Percentiles rank a stretch among this genome's conserved stretches.
Evolutionary conservation across 2,797 vertebrate genomes (phyloP).

Genomic region (Peromyscus aztecus): DNA sequence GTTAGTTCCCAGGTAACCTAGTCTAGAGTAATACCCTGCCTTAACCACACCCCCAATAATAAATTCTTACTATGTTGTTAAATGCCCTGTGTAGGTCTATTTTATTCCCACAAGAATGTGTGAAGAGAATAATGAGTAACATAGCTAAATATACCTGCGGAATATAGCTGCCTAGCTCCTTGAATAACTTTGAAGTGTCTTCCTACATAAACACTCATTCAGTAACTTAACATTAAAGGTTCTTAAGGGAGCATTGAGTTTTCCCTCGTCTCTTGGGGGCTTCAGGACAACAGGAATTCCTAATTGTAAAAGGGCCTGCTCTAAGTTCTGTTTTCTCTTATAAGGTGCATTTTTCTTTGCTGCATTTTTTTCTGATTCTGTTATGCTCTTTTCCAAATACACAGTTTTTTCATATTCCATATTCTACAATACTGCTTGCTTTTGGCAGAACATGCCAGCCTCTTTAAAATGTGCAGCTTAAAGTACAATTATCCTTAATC

Average conservation of each 20-base stretch:
- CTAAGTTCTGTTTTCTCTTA: neutral
- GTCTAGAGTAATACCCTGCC: no score
- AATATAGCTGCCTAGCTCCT: neutral
- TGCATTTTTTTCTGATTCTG: neutral
- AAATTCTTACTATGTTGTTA: neutral
- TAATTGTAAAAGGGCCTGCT: neutral
- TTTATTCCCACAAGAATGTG: neutral
- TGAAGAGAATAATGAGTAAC: neutral
- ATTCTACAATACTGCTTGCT: neutral
- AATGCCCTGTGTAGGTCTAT: neutral
- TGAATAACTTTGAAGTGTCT: neutral
- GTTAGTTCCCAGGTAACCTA: neutral
- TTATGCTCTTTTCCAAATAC: neutral
- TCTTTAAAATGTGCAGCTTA: neutral
- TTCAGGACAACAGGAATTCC: neutral
- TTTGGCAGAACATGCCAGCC: neutral
- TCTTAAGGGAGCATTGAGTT: neutral
- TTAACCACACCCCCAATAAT: neutral
- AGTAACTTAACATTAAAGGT: neutral
- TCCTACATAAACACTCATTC: neutral
- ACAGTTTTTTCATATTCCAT: neutral
- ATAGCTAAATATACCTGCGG: neutral
- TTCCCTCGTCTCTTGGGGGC: neutral
- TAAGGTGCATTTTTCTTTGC: neutral
- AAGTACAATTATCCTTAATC: neutral